Evolutionary conservation across 2,888 invertebrate genomes (phyloP), one percentile per base, ranked within the genome.

Genomic region (Xestia c-nigrum): DNA sequence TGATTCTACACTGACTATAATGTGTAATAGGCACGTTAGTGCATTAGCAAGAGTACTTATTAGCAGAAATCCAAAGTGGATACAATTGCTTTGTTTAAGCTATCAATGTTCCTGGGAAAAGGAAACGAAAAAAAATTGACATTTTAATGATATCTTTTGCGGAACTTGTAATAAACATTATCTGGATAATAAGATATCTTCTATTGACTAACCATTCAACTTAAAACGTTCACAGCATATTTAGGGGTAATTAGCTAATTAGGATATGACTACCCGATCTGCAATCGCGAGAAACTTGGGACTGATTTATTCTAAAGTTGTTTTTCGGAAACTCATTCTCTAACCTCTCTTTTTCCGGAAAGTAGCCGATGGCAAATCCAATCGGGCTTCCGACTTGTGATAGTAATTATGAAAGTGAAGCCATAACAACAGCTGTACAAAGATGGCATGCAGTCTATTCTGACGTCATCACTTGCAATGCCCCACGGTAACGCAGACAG

Each of bases 381-480:
- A 57, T 24, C 24, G 57, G 12, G 24, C 52, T 24, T n/a, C n/a
- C 12, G n/a, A 12, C 5, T 57, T 57, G 5, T 24, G 55, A 9
- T 55, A 6, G n/a, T n/a, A 10, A 55, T 14, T 57, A 24, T 6
- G 24, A 24, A 24, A 31, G 16, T 31, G 16, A 59, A 59, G 16
- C 7, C 16, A 59, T 19, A 59, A 14, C 16, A 70, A 70, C 40
- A 76, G 31, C 16, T 65, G 50, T 50, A 14, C 40, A 24, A 72
- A 76, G 9, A 5, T n/a, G 5, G 9, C 63, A 73, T 73, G 59
- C 63, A 72, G 55, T 43, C 24, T 16, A 73, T 67, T 57, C 21
- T 82, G 78, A 84, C 82, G 82, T 80, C 86, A 84, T 19, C 10
- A 50, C 10, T 64, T 75, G 76, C 70, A 77, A 80, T 63, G 65